A percentile compares a stretch with the other conserved stretches of the same genome.
Evolutionary conservation across 2,113 vertebrate species (phyloP).

Genomic region (Phyllostomus hastatus): DNA sequence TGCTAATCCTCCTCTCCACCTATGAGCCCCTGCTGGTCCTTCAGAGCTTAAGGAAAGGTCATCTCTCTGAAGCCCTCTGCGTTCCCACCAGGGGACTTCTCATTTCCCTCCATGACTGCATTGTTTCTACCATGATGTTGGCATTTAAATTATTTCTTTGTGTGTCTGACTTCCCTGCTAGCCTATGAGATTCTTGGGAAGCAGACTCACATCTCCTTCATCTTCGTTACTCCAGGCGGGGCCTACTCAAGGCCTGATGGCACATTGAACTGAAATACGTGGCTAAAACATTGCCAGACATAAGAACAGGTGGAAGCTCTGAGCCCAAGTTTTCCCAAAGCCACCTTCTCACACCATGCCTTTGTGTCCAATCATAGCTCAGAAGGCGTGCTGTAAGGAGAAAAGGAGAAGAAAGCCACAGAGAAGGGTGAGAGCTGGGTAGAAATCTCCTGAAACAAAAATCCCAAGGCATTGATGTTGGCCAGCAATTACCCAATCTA

Average conservation of each 20-base stretch:
- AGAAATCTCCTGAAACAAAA: not conserved
- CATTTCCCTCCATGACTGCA: not conserved
- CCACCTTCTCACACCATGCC: not conserved
- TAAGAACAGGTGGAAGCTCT: not conserved
- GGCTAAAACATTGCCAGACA: not conserved
- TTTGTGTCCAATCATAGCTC: not conserved
- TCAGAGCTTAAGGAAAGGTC: rapidly evolving
- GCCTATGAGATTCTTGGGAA: not conserved
- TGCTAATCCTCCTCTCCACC: too few species aligned
- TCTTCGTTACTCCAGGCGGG: not conserved
- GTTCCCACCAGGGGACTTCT: not conserved
- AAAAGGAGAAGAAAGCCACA: not conserved
- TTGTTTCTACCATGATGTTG: not conserved
- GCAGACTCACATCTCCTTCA: not conserved
- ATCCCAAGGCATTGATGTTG: not conserved
- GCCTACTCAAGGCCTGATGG: not conserved
- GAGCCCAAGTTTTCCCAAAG: not conserved
- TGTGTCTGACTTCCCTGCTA: not conserved
- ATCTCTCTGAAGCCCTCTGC: not conserved
- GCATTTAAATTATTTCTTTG: not conserved
- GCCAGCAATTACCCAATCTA: not conserved
- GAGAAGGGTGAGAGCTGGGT: not conserved
- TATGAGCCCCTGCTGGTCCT: not conserved
- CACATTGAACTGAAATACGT: not conserved
- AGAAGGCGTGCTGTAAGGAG: not conserved